phyloP scores from a whole-genome alignment of 1,140 invertebrate genomes.

The Drosophila mayri region DNA sequence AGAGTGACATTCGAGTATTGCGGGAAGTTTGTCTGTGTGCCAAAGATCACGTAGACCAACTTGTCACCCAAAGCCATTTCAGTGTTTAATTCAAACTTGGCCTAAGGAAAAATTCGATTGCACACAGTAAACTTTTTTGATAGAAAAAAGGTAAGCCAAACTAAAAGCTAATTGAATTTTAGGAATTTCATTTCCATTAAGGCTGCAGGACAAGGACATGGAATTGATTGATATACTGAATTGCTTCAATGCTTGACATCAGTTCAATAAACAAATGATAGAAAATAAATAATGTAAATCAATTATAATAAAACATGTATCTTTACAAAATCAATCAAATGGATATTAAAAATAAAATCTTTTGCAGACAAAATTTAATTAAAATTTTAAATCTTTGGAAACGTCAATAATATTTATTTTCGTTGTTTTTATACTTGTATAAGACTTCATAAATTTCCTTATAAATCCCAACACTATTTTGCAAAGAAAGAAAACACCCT shows the following conservation, averaged over 20 bases:
- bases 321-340: background rate
- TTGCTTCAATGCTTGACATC: background rate
- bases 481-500: background rate
- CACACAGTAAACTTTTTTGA: background rate
- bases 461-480: background rate
- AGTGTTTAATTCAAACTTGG: too few species aligned
- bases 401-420: background rate
- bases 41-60: constrained; percentile 44
- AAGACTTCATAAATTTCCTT: background rate
- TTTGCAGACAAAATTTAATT: too few species aligned
- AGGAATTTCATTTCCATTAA: background rate
- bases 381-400: too few species aligned
- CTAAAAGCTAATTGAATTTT: background rate
- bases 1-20: background rate
- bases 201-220: background rate
- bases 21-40: constrained; percentile 13
- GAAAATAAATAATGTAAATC: background rate
- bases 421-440: background rate
- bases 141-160: background rate
- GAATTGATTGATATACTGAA: background rate
- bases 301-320: background rate
- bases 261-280: too few species aligned
- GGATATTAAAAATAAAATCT: too few species aligned
- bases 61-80: background rate
- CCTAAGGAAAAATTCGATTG: background rate